Evolutionary conservation across 2,113 vertebrate genomes (phyloP).

Genomic region (Himantopus leucocephalus): DNA sequence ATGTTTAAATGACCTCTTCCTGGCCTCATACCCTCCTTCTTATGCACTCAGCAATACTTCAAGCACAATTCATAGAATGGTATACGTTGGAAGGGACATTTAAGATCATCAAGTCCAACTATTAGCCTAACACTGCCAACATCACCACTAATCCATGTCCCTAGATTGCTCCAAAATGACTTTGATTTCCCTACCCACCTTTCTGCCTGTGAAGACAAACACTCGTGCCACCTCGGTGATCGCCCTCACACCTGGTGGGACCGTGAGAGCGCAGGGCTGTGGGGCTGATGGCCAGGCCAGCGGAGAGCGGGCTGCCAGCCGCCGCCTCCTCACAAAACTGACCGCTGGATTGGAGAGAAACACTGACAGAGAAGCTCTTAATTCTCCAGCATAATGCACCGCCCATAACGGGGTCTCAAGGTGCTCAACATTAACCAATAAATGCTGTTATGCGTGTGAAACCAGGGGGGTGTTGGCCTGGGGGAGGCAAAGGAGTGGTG

Average conservation of each 20-base stretch:
- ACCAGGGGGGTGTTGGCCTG: background rate
- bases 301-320: accelerated
- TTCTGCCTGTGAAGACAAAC: background rate
- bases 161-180: background rate
- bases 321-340: background rate
- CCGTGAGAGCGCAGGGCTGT: accelerated
- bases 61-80: background rate
- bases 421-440: background rate
- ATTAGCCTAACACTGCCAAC: background rate
- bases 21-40: background rate
- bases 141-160: background rate
- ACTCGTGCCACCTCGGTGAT: background rate
- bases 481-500: background rate
- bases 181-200: background rate
- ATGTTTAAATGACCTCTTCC: background rate
- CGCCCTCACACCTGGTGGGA: accelerated
- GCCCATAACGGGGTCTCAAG: accelerated
- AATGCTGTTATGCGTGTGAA: background rate
- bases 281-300: background rate
- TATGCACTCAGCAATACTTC: background rate
- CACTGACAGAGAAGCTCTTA: background rate
- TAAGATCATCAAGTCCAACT: background rate
- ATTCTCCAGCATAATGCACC: accelerated
- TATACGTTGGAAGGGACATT: background rate
- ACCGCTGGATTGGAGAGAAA: background rate